Base-by-base conservation (phyloP, 2,797 vertebrate genomes). In the Brotula barbata region DNA sequence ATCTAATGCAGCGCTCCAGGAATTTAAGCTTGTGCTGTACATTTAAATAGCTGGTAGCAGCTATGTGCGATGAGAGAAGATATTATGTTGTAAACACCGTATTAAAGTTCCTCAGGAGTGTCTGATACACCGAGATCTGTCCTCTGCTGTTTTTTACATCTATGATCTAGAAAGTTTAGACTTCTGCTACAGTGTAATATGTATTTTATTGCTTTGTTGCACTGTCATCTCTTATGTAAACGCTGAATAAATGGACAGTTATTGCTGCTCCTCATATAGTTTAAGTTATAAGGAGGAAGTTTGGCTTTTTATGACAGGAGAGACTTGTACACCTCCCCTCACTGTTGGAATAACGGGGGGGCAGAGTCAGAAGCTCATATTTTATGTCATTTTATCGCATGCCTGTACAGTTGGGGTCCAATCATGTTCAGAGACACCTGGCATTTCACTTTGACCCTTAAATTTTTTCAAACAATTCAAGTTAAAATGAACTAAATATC, bases 101-200 rank as follows among this genome's bases (percentile, higher is more conserved):
- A 15, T 54, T 44, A 14, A 34, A 2, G 23, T 62, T 64, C 52
- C 42, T 28, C 8, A 28, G 4, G 25, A 28, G 25, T 8, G 25
- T 28, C 25, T 28, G 4, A 55, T 14, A 25, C 31, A 20, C 14
- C 0, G 0, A 42, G 44, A 1, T 51, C 1, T 63, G 21, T 52
- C 20, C 13, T 36, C 20, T 59, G 23, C 44, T 25, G 43, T 39
- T n/a, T 53, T 71, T 48, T 13, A 36, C 16, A n/a, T 36, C 42
- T 62, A 33, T 55, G 42, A 58, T 75, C 42, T 66, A 53, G 58
- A 57, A 64, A 64, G 53, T 60, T 61, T 25, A 22, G 50, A 63
- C 48, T 22, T 61, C 33, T 70, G 50, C 58, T 10, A 41, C 49
- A 15, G 22, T 41, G 13, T 17, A 60, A n/a, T 33, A 9, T 37